Evolutionary conservation across 2,113 vertebrate genomes (phyloP).

Genomic region (Phycodurus eques): DNA sequence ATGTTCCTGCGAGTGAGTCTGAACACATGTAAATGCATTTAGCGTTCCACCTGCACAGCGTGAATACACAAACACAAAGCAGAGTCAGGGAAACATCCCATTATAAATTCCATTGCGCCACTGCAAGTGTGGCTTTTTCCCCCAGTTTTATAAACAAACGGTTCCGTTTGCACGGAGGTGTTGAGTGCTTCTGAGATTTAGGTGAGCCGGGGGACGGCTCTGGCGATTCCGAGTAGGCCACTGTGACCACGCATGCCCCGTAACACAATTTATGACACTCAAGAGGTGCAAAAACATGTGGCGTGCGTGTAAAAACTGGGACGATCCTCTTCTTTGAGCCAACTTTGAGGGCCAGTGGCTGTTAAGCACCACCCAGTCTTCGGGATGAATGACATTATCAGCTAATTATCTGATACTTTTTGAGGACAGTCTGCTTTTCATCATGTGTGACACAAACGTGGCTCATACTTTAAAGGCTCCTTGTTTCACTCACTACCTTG

Average conservation of each 20-base stretch:
- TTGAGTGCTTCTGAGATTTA: constrained; percentile 66
- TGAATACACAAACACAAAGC: neutral
- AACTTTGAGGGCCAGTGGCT: constrained; percentile 50
- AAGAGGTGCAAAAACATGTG: constrained; percentile 55
- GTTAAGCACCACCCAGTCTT: constrained; percentile 42
- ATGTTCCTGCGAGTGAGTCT: neutral
- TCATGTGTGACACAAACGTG: constrained; percentile 20
- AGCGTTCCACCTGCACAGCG: constrained; percentile 16
- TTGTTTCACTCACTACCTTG: neutral
- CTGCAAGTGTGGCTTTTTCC: constrained; percentile 33
- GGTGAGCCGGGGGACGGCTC: constrained; percentile 44
- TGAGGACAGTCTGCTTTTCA: constrained; percentile 38
- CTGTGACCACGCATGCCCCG: constrained; percentile 36
- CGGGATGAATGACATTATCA: constrained; percentile 54
- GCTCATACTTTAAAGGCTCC: constrained; percentile 11
- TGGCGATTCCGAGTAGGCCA: constrained; percentile 54
- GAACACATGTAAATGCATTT: constrained; percentile 6
- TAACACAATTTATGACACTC: constrained; percentile 59
- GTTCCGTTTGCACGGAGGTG: constrained; percentile 62
- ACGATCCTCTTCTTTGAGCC: constrained; percentile 47
- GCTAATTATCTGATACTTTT: constrained; percentile 46
- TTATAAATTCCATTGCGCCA: constrained; percentile 49
- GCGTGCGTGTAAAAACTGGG: constrained; percentile 52
- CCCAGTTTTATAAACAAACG: constrained; percentile 55
- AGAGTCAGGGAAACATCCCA: constrained; percentile 13